phyloP scores from a whole-genome alignment of 2,888 invertebrate genomes.

The Capitulum mitella region DNA sequence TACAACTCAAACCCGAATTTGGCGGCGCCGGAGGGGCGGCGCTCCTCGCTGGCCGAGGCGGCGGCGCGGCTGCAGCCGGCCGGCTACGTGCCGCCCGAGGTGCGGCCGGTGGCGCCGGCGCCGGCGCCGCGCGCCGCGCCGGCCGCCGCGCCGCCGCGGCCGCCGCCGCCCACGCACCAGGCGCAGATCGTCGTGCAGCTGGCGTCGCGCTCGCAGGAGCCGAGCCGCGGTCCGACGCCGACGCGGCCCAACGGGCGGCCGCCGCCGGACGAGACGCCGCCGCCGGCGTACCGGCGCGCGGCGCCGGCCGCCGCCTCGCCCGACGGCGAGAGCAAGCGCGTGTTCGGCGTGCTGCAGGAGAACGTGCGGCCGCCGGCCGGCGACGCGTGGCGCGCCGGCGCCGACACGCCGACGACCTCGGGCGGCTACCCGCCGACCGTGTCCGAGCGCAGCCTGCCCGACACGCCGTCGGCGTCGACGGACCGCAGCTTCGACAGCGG shows the following conservation, averaged over 20 bases:
- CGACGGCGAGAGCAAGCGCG: not conserved
- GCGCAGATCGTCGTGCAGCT: slow-evolving; percentile 25
- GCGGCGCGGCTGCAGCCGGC: not conserved
- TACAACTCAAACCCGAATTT: slow-evolving; percentile 16
- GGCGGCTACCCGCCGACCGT: not conserved
- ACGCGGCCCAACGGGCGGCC: not conserved
- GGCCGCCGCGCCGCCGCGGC: not conserved
- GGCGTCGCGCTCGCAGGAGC: not conserved
- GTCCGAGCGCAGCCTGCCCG: slow-evolving; percentile 15
- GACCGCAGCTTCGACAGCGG: slow-evolving; percentile 23
- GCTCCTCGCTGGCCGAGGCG: not conserved
- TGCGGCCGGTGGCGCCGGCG: not conserved
- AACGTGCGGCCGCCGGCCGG: not conserved
- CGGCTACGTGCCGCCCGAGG: not conserved
- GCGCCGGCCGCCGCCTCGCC: not conserved
- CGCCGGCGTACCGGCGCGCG: not conserved
- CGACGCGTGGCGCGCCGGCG: not conserved
- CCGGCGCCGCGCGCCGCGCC: not conserved
- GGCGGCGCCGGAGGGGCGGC: not conserved
- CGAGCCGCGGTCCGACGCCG: not conserved
- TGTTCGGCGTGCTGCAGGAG: not conserved
- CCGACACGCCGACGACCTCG: not conserved
- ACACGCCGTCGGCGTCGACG: not conserved
- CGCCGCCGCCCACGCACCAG: not conserved
- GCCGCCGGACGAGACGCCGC: not conserved